phyloP scores from a whole-genome alignment of 2,113 vertebrate species.

The Meleagris gallopavo region DNA sequence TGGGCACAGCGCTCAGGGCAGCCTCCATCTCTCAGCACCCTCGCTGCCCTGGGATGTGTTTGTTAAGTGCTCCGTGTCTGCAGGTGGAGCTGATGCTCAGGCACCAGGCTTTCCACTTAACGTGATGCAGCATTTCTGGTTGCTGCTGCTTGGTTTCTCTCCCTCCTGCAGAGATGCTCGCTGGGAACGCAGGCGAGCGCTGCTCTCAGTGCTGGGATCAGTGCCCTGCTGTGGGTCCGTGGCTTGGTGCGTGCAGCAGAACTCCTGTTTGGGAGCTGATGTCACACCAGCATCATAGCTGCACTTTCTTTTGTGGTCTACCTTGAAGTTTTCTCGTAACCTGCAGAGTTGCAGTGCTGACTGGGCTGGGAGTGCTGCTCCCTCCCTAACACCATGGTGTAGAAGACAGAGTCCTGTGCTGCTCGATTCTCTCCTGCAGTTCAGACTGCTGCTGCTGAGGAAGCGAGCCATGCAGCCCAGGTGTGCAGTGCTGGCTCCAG shows the following conservation, averaged over 20 bases:
- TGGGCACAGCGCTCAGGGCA: not conserved
- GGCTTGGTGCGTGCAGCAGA: no score
- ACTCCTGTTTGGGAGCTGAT: no score
- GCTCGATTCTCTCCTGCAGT: not conserved
- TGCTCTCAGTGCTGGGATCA: no score
- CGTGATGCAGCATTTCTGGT: not conserved
- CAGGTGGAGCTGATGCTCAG: not conserved
- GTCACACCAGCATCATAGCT: no score
- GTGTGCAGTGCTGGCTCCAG: no score
- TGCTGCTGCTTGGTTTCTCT: not conserved
- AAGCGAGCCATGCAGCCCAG: not conserved
- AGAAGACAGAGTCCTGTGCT: no score
- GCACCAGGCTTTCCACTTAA: conserved; percentile 30
- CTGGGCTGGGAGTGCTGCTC: no score
- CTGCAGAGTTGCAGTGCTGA: not conserved
- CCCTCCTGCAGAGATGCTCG: not conserved
- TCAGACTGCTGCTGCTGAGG: not conserved
- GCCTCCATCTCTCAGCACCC: accelerated
- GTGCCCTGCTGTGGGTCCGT: no score
- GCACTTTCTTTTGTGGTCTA: no score
- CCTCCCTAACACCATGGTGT: no score
- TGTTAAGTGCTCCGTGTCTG: not conserved
- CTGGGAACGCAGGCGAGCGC: no score
- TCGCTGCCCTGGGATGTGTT: not conserved
- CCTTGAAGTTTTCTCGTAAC: no score